Evolutionary conservation across 2,113 vertebrate genomes (phyloP).

Genomic region (Dicentrarchus labrax): DNA sequence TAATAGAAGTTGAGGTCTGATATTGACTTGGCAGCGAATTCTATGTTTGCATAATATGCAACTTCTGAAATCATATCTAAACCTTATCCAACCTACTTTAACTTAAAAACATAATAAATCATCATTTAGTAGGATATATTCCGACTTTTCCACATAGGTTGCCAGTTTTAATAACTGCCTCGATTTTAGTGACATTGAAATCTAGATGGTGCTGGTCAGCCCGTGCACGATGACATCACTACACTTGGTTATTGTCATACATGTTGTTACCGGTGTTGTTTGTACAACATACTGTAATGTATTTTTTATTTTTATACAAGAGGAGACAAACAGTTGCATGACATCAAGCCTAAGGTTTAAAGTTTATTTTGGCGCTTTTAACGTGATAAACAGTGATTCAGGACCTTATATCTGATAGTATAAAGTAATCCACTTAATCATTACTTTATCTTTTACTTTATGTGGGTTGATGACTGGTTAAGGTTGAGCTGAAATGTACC

Average conservation of each 20-base stretch:
- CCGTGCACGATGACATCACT: not conserved
- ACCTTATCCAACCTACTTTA: not conserved
- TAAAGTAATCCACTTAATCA: not conserved
- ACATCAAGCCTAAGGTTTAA: not conserved
- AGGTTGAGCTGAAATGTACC: not conserved
- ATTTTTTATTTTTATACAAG: not conserved
- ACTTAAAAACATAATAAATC: not conserved
- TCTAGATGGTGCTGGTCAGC: slow-evolving; percentile 55
- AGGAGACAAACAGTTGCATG: not conserved
- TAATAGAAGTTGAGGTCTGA: slow-evolving; percentile 23
- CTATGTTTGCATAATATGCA: not conserved
- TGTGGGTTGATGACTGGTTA: not conserved
- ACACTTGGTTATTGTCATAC: not conserved
- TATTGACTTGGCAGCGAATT: slow-evolving; percentile 25
- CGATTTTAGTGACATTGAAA: slow-evolving; percentile 14
- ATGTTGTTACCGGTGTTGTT: slow-evolving; percentile 10
- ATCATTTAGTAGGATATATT: not conserved
- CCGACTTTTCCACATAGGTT: not conserved
- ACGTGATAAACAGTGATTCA: not conserved
- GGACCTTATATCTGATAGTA: not conserved
- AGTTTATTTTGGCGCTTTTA: slow-evolving; percentile 4
- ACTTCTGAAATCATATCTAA: not conserved
- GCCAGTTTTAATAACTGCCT: not conserved
- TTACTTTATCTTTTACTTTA: not conserved
- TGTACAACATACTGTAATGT: not conserved